These are phyloP conservation scores for Phyllotis vaccarum DNA, from an alignment of 2,797 vertebrate species.

Conservation along the genomic window DNA sequence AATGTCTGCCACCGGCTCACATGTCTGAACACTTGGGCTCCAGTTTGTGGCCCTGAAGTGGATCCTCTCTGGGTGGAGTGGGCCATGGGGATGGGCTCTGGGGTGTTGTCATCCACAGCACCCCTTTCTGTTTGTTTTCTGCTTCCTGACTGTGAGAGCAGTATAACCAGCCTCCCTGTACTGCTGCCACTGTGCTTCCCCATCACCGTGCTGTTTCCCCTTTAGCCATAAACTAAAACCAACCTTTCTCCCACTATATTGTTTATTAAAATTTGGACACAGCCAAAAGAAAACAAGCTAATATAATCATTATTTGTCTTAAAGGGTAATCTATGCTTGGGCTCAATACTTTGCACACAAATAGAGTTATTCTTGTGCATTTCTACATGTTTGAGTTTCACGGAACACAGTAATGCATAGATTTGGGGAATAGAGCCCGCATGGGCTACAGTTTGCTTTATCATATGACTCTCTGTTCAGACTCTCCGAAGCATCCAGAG, in stretches of 20 bases:
- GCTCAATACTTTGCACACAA: not conserved
- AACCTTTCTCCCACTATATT: not conserved
- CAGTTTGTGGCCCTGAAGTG: not conserved
- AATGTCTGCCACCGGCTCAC: not conserved
- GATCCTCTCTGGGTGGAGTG: not conserved
- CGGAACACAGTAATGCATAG: not conserved
- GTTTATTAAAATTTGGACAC: not conserved
- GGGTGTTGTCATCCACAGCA: not conserved
- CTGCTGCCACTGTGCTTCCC: not conserved
- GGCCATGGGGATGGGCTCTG: not conserved
- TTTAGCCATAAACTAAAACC: not conserved
- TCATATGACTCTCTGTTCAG: conserved; percentile 23
- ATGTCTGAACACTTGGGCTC: not conserved
- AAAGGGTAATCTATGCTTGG: not conserved
- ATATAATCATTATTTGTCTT: not conserved
- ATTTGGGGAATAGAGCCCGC: not conserved
- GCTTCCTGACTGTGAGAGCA: not conserved
- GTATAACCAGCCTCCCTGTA: fast-evolving
- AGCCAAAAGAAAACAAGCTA: not conserved
- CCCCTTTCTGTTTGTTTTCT: not conserved
- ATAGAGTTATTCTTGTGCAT: not conserved
- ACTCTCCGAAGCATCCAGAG: conserved; percentile 22
- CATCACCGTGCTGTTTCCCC: not conserved
- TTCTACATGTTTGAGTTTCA: conserved; percentile 27
- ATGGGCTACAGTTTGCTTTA: not conserved